Evolutionary conservation across 2,113 vertebrate genomes (phyloP).

Genomic region (Hyperopisus bebe): DNA sequence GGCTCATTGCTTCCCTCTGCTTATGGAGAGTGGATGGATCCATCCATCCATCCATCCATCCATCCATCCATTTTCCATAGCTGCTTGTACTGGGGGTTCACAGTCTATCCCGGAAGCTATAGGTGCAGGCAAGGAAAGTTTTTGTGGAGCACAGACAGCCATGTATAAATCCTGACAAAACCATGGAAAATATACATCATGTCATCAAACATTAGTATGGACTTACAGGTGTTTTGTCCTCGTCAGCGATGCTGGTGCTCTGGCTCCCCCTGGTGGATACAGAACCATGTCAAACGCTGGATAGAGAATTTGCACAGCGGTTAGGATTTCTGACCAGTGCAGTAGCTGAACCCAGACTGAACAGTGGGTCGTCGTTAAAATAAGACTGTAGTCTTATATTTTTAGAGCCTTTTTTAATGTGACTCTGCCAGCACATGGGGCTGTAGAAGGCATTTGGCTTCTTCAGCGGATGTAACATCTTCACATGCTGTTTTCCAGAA

Average conservation of each 20-base stretch:
- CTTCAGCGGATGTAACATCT: conserved; percentile 34
- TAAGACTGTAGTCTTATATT: conserved; percentile 24
- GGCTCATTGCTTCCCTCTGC: background rate
- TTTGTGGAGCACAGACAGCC: background rate
- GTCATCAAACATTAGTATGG: background rate
- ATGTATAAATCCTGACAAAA: background rate
- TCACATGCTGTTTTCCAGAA: conserved; percentile 34
- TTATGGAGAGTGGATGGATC: background rate
- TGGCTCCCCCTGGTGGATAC: background rate
- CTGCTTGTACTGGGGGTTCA: background rate
- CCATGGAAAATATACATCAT: background rate
- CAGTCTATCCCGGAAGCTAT: background rate
- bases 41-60: background rate
- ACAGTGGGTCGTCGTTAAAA: background rate
- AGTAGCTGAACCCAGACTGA: background rate
- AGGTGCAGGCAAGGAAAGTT: background rate
- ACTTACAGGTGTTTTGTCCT: background rate
- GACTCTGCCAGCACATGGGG: background rate
- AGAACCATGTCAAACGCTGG: background rate
- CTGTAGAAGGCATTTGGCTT: conserved; percentile 20
- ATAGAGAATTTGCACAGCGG: background rate
- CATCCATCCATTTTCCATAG: background rate
- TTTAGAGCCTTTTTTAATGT: conserved; percentile 40
- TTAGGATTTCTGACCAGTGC: background rate
- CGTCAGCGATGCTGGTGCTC: background rate